Percentiles rank a stretch among this genome's conserved stretches.
These are phyloP conservation scores for Athrips mouffetella DNA, from an alignment of 2,888 invertebrate genomes.

Conservation along the genomic window DNA sequence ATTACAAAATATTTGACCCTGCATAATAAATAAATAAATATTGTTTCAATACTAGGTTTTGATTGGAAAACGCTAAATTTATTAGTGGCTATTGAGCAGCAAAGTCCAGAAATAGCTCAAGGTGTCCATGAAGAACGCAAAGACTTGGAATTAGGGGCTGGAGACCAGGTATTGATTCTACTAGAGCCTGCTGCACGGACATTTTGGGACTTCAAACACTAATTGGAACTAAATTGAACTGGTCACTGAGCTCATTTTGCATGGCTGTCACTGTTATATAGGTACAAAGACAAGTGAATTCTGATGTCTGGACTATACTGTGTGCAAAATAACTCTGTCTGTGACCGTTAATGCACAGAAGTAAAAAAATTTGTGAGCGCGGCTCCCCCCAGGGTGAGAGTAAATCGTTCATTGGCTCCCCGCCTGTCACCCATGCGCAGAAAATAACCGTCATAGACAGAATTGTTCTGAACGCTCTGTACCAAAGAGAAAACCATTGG, in stretches of 20 bases:
- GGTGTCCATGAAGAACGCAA: constrained; percentile 94
- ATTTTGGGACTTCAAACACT: constrained; percentile 27
- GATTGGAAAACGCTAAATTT: constrained; percentile 99
- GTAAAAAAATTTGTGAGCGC: no score
- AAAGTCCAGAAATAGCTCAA: constrained; percentile 95
- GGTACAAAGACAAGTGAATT: no score
- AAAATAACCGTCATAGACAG: no score
- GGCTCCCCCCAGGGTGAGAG: no score
- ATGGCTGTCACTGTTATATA: no score
- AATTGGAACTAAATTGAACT: constrained; percentile 14
- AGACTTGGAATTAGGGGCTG: constrained; percentile 96
- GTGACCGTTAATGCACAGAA: no score
- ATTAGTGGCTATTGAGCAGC: constrained; percentile 98
- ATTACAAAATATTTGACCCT: constrained; percentile 33
- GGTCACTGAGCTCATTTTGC: constrained; percentile 29
- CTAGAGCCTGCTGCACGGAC: constrained; percentile 54
- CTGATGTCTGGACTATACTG: no score
- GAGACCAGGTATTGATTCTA: constrained; percentile 91
- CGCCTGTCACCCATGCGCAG: no score
- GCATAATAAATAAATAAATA: constrained; percentile 34
- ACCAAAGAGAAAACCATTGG: neutral
- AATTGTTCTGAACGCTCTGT: no score
- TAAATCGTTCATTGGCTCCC: no score
- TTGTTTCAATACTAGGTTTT: constrained; percentile 86
- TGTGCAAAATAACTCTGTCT: no score